Base-by-base conservation (phyloP, 2,113 vertebrate species). In the Dasyprocta punctata region DNA sequence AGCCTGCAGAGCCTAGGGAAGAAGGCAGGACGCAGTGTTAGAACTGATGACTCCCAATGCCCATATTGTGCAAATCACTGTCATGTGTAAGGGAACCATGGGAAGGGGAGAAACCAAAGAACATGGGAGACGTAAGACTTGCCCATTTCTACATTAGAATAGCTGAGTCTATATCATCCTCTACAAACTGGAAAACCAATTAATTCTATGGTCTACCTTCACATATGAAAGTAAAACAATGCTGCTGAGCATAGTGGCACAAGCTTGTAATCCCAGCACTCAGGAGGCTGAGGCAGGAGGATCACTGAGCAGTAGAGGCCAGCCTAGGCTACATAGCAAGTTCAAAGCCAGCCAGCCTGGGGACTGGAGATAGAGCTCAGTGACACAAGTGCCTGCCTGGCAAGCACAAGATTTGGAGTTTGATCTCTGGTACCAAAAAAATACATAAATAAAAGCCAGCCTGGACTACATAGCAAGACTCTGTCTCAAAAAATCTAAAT, bases 1-100 rank as follows among this genome's bases (percentile, higher is more conserved):
- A 1, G 99, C 99, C 96, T 99, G 99, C 47, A 99, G 98, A 89
- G 99, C 99, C 99, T 99, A 56, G 1, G 91, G 95, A 87, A 36
- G 97, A 95, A 97, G 67, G 88, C 41, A 94, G 61, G 67, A 60
- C 20, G 82, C 49, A n/a, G 26, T 30, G 47, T 28, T 4, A 71
- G 41, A 90, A 94, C 0, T 33, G 84, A 90, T 10, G 44, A 94
- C 95, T 38, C 4, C 80, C 60, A 11, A 11, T 65, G 75, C 94
- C 80, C 58, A 83, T 87, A 67, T 33, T 92, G 61, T 1, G 0
- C 22, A 47, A 12, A 5, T 3, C n/a, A 12, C 78, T 81, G 5
- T 28, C 63, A 90, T n/a, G 61, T 30, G 36, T 20, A 75, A 89
- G 78, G 28, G 75, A 85, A 24, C 41, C 10, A 12, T 0, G 8